A percentile compares a stretch with the other conserved stretches of the same genome.
Conservation (phyloP, 2,888 invertebrate genomes). For the Caenorhabditis uteleia region DNA sequence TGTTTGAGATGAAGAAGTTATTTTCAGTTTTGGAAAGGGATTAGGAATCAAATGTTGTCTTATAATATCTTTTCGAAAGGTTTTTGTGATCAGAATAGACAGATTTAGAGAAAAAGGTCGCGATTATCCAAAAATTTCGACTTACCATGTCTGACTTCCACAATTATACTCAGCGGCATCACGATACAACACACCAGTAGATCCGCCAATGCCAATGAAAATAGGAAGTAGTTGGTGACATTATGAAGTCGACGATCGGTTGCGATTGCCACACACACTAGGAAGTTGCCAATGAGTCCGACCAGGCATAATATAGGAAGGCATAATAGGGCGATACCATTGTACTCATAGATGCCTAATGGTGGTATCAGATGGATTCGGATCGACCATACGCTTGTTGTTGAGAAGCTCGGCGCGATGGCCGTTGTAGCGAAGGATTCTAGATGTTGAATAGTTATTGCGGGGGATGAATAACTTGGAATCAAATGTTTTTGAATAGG, state of each 20-base stretch:
- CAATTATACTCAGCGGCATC: conserved; percentile 93
- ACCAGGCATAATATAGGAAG: conserved; percentile 59
- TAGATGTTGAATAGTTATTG: conserved; percentile 27
- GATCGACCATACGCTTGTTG: conserved; percentile 29
- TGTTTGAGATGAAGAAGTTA: not conserved
- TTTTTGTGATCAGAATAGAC: too few relatives aligned
- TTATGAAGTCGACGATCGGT: conserved; percentile 88
- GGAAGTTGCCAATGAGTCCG: conserved; percentile 57
- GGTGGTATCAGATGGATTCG: conserved; percentile 1
- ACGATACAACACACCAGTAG: conserved; percentile 89
- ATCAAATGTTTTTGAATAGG: too few relatives aligned
- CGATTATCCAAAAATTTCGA: too few relatives aligned
- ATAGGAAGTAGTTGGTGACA: conserved; percentile 91
- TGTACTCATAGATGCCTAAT: conserved; percentile 14
- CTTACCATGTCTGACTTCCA: conserved; percentile 86
- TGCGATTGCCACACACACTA: conserved; percentile 88
- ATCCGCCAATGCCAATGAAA: conserved; percentile 91
- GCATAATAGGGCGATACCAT: conserved; percentile 56
- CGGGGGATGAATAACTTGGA: too few relatives aligned
- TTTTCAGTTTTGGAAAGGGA: too few relatives aligned
- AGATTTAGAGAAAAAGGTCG: too few relatives aligned
- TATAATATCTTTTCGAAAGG: too few relatives aligned
- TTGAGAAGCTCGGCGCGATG: conserved; percentile 16
- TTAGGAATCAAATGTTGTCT: too few relatives aligned
- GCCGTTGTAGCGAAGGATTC: conserved; percentile 26